Conservation (phyloP, 2,888 invertebrate species). For the Erpobdella octoculata region DNA sequence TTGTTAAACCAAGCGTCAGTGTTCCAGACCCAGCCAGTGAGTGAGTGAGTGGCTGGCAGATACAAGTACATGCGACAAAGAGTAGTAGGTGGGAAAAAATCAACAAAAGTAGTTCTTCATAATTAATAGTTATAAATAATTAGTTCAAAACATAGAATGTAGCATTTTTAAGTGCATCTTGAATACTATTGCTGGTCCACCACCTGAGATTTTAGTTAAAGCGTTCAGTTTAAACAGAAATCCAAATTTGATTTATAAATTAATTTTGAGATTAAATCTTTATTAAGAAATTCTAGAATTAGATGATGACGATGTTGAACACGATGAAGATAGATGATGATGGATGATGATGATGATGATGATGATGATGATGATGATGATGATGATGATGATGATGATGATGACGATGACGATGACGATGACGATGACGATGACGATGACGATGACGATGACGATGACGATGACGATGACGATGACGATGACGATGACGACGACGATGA, state of each 20-base stretch:
- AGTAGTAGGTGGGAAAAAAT: too few relatives aligned
- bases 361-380: conserved; percentile 14
- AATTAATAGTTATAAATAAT: too few relatives aligned
- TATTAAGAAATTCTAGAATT: neutral
- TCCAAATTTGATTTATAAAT: neutral
- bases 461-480: neutral
- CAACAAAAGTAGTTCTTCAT: too few relatives aligned
- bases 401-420: conserved; percentile 7
- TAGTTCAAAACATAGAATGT: too few relatives aligned
- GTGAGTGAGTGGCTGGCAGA: too few relatives aligned
- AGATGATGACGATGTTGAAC: neutral
- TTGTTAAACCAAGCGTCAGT: too few relatives aligned
- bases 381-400: conserved; percentile 8
- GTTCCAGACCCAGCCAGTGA: too few relatives aligned
- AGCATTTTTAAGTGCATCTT: too few relatives aligned
- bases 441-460: conserved; percentile 4
- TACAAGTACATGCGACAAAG: too few relatives aligned
- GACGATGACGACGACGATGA: neutral
- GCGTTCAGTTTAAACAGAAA: too few relatives aligned
- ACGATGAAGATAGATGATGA: neutral
- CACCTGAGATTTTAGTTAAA: too few relatives aligned
- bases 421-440: neutral
- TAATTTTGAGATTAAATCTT: neutral
- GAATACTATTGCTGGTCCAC: too few relatives aligned
- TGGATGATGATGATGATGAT: conserved; percentile 20